phyloP scores from a whole-genome alignment of 2,797 vertebrate species.

The Melanotaenia parkinsoni region DNA sequence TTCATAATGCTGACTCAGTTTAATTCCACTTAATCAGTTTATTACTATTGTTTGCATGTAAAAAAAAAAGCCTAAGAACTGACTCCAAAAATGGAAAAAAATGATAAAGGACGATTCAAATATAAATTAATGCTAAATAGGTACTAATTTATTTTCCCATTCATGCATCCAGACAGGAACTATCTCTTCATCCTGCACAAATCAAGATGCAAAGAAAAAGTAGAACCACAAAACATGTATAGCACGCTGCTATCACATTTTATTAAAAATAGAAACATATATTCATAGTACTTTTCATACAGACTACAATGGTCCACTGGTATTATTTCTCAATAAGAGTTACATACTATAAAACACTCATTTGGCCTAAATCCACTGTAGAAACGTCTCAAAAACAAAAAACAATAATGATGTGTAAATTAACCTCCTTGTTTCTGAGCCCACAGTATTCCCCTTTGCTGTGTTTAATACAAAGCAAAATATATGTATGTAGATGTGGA shows the following conservation, averaged over 20 bases:
- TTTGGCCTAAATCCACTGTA: conserved; percentile 80
- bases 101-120: not conserved
- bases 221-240: conserved; percentile 57
- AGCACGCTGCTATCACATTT: conserved; percentile 79
- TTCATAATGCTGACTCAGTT: conserved; percentile 7
- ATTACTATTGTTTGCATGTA: not conserved
- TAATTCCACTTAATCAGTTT: conserved; percentile 2
- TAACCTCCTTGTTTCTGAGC: conserved; percentile 28
- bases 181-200: not conserved
- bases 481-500: conserved; percentile 33
- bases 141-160: not conserved
- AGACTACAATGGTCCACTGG: conserved; percentile 82
- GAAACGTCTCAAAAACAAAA: conserved; percentile 61
- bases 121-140: not conserved
- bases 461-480: conserved; percentile 40
- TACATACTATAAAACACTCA: conserved; percentile 77
- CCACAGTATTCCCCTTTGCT: conserved; percentile 24
- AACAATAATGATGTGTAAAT: conserved; percentile 25
- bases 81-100: not conserved
- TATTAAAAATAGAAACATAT: conserved; percentile 85
- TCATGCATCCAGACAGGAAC: not conserved
- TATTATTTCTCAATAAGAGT: conserved; percentile 63
- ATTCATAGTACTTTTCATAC: conserved; percentile 81
- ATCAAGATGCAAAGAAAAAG: conserved; percentile 28
- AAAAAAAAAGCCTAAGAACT: not conserved